Evolutionary conservation across 2,113 vertebrate genomes (phyloP).

Genomic region (Xiphophorus couchianus): DNA sequence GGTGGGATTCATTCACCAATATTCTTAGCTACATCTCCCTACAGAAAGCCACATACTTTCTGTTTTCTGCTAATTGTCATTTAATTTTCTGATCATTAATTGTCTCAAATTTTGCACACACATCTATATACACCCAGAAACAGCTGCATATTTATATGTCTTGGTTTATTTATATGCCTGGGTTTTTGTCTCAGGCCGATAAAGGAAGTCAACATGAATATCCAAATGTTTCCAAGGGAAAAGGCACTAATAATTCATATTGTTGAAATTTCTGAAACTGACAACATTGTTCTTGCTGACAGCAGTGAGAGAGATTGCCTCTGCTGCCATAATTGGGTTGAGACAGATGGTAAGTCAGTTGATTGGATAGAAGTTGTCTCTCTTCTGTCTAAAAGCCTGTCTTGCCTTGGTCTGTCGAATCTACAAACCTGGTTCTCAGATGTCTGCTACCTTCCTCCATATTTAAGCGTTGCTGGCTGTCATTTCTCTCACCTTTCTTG

Average conservation of each 20-base stretch:
- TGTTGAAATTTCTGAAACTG: constrained; percentile 57
- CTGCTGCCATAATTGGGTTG: constrained; percentile 60
- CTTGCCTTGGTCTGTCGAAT: constrained; percentile 21
- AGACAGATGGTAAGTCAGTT: constrained; percentile 64
- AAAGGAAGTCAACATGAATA: constrained; percentile 21
- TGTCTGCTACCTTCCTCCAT: background rate
- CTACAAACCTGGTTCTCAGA: constrained; percentile 36
- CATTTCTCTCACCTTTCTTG: constrained; percentile 35
- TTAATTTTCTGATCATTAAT: constrained; percentile 45
- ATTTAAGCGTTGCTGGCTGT: constrained; percentile 32
- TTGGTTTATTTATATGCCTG: constrained; percentile 23
- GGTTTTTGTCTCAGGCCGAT: constrained; percentile 26
- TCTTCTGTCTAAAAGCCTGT: constrained; percentile 24
- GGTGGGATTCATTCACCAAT: too few relatives aligned
- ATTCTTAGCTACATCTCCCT: background rate
- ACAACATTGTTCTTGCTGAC: constrained; percentile 49
- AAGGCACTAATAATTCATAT: constrained; percentile 64
- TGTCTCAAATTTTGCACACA: constrained; percentile 13
- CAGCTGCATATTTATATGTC: constrained; percentile 36
- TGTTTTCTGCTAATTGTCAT: background rate
- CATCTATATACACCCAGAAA: background rate
- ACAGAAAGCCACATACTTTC: background rate
- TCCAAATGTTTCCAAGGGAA: constrained; percentile 51
- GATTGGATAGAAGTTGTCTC: constrained; percentile 40
- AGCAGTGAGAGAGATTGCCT: constrained; percentile 27